Evolutionary conservation across 2,888 invertebrate species (phyloP), one percentile per base, ranked within the genome.

Genomic region (Willowsia nigromaculata): DNA sequence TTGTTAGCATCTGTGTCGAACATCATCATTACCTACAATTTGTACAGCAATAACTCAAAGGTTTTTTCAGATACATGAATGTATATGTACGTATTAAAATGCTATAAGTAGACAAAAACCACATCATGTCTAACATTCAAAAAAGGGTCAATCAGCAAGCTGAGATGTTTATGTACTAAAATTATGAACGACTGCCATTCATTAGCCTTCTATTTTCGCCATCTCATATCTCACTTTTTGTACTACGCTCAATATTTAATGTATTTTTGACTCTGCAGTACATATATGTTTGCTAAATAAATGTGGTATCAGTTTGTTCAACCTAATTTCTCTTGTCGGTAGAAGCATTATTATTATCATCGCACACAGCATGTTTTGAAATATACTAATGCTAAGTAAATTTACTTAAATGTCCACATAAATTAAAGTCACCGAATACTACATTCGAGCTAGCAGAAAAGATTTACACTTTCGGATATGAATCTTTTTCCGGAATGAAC

Each of bases 281-380:
- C 53, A n/a, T 11, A 47, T 13, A n/a, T 43, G 25, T 53, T 78
- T 56, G 78, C 37, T 37, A 78, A 62, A 62, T n/a, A 68, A 68
- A 43, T 62, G 82, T 43, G 82, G 47, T 15, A 40, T 62, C 33
- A 62, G 81, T 82, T 82, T 82, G 65, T 47, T 65, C 37, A 82
- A 65, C 82, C 82, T n/a, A 82, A 47, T 62, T 82, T 82, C 40
- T 80, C 80, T 18, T 68, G 65, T 65, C 65, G 33, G 27, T 59
- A 59, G 59, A 9, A 2, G 2, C 37, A 33, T 37, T 37, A 33
- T n/a, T 15, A 65, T 65, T 33, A 33, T 65, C 65, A 33, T n/a
- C 9, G 15, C 65, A 5, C 0, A 2, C 15, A 37, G 7, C 2
- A 40, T 3, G 4, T 40, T 18, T 30, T n/a, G 47, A 25, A 11